Conservation (phyloP, 2,113 vertebrate species). For the Euleptes europaea region DNA sequence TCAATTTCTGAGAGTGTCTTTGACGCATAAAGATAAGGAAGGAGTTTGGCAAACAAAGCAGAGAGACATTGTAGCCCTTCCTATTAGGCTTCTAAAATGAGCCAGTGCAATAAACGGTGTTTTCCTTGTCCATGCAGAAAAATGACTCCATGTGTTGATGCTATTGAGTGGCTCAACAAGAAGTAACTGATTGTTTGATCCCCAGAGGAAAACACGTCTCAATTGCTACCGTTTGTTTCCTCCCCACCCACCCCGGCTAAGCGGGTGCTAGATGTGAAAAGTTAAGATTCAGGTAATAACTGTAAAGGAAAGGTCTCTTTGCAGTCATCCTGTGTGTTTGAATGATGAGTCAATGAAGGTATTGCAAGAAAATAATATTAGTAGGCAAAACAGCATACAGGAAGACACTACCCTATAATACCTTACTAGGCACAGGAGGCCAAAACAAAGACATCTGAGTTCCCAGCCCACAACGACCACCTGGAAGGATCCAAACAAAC, state of each 20-base stretch:
- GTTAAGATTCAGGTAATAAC: neutral
- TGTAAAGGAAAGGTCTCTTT: no score
- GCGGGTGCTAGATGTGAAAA: neutral
- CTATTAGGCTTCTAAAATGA: neutral
- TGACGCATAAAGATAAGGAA: conserved; percentile 15
- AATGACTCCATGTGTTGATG: neutral
- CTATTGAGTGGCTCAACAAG: neutral
- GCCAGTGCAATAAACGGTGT: neutral
- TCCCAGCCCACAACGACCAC: no score
- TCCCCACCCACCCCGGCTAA: neutral
- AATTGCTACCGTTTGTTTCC: neutral
- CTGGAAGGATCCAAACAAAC: neutral
- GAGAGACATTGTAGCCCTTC: neutral
- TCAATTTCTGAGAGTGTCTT: neutral
- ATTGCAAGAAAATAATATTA: neutral
- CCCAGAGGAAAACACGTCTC: neutral
- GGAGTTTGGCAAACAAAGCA: conserved; percentile 5
- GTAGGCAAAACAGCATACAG: neutral
- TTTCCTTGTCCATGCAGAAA: neutral
- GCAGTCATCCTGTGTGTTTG: neutral
- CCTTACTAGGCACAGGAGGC: neutral
- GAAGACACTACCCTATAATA: neutral
- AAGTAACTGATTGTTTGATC: neutral
- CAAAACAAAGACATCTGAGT: neutral
- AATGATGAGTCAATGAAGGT: neutral